These are phyloP conservation scores for Zoanthus solanderi DNA, from an alignment of 92 coral and sea anemone species.

Conservation along the genomic window DNA sequence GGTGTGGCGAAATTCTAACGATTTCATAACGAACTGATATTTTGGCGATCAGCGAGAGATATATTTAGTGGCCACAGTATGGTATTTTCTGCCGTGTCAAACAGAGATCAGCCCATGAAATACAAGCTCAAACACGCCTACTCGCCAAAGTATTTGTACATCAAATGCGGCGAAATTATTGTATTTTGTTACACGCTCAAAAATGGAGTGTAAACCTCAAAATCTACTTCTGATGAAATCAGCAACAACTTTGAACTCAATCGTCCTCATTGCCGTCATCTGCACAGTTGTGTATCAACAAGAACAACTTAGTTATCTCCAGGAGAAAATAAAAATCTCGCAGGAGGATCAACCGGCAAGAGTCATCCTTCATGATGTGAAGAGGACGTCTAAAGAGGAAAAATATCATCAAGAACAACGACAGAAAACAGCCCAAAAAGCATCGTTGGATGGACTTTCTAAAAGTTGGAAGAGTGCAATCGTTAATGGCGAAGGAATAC, in stretches of 20 bases:
- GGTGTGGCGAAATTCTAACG: too few species aligned
- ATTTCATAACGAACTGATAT: too few species aligned
- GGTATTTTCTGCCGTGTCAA: too few species aligned
- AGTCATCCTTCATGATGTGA: neutral
- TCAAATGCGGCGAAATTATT: neutral
- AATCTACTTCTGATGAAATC: constrained; percentile 6
- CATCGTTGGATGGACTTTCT: neutral
- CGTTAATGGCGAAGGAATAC: neutral
- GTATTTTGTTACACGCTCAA: neutral
- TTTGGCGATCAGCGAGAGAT: too few species aligned
- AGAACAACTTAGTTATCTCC: neutral
- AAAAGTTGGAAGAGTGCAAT: neutral
- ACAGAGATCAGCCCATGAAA: neutral
- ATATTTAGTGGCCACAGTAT: too few species aligned
- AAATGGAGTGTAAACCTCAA: constrained; percentile 20
- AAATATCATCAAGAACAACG: neutral
- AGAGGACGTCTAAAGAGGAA: neutral
- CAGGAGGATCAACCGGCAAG: neutral
- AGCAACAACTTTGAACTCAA: constrained; percentile 1
- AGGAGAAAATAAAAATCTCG: neutral
- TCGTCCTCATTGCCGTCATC: neutral
- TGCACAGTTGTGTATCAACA: neutral
- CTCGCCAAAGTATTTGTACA: neutral
- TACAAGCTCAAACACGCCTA: neutral
- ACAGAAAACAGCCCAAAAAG: neutral